A percentile compares a stretch with the other conserved stretches of the same genome.
These are phyloP conservation scores for Macrochelys suwanniensis DNA, from an alignment of 2,797 vertebrate species.

Conservation along the genomic window DNA sequence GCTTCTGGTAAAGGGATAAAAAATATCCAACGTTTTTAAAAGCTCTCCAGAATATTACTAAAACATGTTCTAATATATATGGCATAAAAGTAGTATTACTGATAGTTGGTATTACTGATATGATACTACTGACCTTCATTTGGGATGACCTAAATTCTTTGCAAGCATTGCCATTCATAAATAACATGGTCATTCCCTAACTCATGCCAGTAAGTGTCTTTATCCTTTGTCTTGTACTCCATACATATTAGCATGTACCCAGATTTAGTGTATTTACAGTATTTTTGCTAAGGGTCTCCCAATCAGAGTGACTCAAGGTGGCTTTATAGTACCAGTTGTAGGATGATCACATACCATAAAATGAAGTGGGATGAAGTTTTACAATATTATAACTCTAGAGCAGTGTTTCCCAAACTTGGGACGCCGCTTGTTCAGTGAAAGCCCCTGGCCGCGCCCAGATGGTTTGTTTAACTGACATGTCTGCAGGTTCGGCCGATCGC, in stretches of 20 bases:
- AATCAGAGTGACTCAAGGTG: neutral
- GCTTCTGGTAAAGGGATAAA: neutral
- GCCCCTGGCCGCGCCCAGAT: no score
- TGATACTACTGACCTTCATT: neutral
- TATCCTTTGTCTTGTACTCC: neutral
- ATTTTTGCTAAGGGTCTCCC: neutral
- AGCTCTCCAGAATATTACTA: neutral
- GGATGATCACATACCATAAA: neutral
- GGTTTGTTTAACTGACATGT: no score
- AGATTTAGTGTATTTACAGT: neutral
- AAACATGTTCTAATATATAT: neutral
- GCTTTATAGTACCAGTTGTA: neutral
- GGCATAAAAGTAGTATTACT: neutral
- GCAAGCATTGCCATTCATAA: neutral
- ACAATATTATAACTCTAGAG: neutral
- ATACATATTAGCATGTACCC: neutral
- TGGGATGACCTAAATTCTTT: neutral
- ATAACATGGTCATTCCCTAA: neutral
- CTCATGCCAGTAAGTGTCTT: neutral
- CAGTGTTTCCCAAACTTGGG: no score
- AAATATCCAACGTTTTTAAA: neutral
- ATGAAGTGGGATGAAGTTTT: fast-evolving
- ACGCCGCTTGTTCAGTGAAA: no score
- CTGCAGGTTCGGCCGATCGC: no score
- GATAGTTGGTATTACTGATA: neutral